Evolutionary conservation across 1,140 invertebrate genomes (phyloP).

Genomic region (Zaprionus inermis): DNA sequence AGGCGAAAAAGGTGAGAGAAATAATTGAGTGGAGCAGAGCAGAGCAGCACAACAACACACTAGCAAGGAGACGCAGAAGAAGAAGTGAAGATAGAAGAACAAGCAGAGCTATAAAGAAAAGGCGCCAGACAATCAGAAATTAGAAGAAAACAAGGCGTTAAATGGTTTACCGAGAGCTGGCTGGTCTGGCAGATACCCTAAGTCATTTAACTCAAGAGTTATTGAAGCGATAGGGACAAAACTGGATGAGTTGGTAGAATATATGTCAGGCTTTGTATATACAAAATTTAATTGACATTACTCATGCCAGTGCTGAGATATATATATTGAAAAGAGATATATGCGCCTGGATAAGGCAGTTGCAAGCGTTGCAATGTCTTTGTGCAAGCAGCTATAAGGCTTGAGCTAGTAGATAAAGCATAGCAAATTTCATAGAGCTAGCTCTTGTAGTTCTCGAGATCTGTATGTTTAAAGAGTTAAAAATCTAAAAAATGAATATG

Average conservation of each 20-base stretch:
- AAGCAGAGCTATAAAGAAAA: conserved; percentile 1
- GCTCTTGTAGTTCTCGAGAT: neutral
- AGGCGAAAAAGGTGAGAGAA: conserved; percentile 49
- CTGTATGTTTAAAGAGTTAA: neutral
- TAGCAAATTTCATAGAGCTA: neutral
- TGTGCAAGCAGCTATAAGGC: neutral
- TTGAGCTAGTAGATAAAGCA: neutral
- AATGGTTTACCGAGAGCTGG: neutral
- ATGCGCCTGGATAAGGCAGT: neutral
- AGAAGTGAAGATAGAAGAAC: neutral
- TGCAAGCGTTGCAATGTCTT: neutral
- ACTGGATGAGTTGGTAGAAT: no score
- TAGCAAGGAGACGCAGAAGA: neutral
- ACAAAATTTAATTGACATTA: no score
- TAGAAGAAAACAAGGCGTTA: neutral
- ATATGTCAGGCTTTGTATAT: no score
- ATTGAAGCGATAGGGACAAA: no score
- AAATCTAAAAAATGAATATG: neutral
- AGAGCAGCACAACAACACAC: conserved; percentile 23
- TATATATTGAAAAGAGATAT: neutral
- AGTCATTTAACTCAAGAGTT: no score
- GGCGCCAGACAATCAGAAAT: conserved; percentile 7
- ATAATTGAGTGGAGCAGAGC: conserved; percentile 73
- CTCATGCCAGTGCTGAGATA: no score
- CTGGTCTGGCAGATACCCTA: neutral